A percentile compares a stretch with the other conserved stretches of the same genome.
These are phyloP conservation scores for Notodromas monacha DNA, from an alignment of 2,888 invertebrate species.

Conservation along the genomic window DNA sequence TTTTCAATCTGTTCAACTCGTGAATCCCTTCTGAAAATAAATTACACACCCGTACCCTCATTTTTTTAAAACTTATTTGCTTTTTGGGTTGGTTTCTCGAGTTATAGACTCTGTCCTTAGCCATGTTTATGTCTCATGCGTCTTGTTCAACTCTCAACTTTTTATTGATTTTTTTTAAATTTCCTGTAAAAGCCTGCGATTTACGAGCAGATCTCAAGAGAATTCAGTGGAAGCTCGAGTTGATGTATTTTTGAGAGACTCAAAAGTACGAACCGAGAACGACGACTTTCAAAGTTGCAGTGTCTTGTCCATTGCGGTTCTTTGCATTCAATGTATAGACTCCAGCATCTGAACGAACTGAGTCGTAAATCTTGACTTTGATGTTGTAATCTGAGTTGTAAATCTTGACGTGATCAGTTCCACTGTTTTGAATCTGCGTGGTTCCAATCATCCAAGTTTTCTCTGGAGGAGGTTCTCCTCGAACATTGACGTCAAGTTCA, in stretches of 20 bases:
- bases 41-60: no score
- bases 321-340: conserved; percentile 51
- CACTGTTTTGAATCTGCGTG: conserved; percentile 40
- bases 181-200: no score
- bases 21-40: no score
- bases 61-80: no score
- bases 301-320: conserved; percentile 73
- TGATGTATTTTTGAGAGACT: no score
- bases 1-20: no score
- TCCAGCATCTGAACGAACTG: conserved; percentile 64
- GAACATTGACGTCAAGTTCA: conserved; percentile 58
- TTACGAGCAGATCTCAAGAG: no score
- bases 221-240: no score
- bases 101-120: no score
- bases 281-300: conserved; percentile 59
- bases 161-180: background rate
- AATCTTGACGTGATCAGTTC: conserved; percentile 45
- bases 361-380: conserved; percentile 65
- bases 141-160: no score
- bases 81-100: no score
- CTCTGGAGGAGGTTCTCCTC: conserved; percentile 71
- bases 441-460: conserved; percentile 57
- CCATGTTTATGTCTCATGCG: no score
- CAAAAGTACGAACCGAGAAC: conserved; percentile 31
- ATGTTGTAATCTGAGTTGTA: conserved; percentile 59